Base-by-base conservation (phyloP, 2,888 invertebrate species). In the Miltochrista miniata region DNA sequence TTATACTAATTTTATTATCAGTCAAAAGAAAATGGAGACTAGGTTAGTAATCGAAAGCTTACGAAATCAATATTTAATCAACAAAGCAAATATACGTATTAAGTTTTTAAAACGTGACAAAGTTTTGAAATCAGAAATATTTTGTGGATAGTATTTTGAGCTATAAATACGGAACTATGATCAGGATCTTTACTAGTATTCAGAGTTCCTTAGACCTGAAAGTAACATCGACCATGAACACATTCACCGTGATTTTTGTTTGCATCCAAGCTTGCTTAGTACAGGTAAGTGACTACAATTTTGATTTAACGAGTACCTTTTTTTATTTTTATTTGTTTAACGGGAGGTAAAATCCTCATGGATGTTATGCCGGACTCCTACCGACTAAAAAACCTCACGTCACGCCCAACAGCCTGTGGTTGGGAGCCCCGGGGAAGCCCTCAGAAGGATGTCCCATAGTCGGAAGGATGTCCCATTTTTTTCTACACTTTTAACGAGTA, bases 221-320 rank as follows among this genome's bases (percentile, higher is more conserved):
- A 14, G 7, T 11, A 34, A 1, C 39, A 13, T 9, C 40, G n/a
- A 9, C 18, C 33, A 43, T 43, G 43, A 43, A 67, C 50, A 51
- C 70, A 48, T 73, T 74, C 51, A 52, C 69, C 46, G 39, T 76
- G 42, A 47, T 79, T 13, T 36, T 76, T n/a, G 50, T 78, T 54
- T 76, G 71, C 67, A 48, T 68, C 53, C 76, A 76, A 58, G 73
- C 71, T 58, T 75, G 69, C 59, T 65, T 76, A 54, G 51, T 74
- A 45, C 74, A 78, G 64, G 79, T 79, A 56, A 51, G 54, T 45
- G 5, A 4, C 7, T 14, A 8, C 1, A 36, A 31, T 31, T 31
- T 31, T 31, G 1, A 31, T 31, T 31, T 24, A 24, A 5, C 2
- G 3, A 24, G 2, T 5, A 5, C 3, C 5, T 24, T 24, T 4